Evolutionary conservation across 1,140 invertebrate genomes (phyloP), one percentile per base, ranked within the genome.

Genomic region (Leptonema lineaticorne): DNA sequence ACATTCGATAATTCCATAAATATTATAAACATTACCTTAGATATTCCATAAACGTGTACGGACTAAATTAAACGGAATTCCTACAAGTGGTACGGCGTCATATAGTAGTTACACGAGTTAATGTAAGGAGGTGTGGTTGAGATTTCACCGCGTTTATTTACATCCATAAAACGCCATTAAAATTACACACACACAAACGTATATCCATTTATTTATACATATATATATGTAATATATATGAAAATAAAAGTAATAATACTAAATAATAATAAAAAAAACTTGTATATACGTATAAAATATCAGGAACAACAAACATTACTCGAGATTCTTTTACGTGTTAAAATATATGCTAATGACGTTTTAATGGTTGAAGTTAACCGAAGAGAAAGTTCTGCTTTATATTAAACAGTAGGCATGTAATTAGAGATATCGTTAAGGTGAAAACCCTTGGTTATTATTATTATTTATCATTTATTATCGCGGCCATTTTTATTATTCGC

Each of bases 321-420:
- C 50, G 50, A 53, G 50, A 53, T 53, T 53, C 50, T 53, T n/a
- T 53, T 53, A 53, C 50, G 50, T 53, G 50, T 53, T 53, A 53
- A 53, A 53, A 53, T 53, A 53, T 53, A 53, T 53, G 50, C 50
- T 53, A 53, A 53, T 53, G 50, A 53, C 50, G 50, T 53, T 53
- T 53, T 53, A 53, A 53, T 53, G 50, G 50, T 53, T 20, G 50
- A 53, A 53, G 50, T 53, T 53, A 53, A 53, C 50, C 20, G 50
- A 24, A 53, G 50, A 53, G 50, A 53, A 53, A 53, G 50, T 53
- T 53, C 50, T 53, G 50, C 50, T 53, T 53, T 53, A 53, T 53
- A 53, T 53, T 53, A 53, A 53, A 53, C 50, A 53, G 50, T 53
- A 53, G 50, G 50, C 50, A 53, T 53, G 50, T 53, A 53, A 53